phyloP scores from a whole-genome alignment of 2,113 vertebrate genomes.

The Trochalopteron elliotii region DNA sequence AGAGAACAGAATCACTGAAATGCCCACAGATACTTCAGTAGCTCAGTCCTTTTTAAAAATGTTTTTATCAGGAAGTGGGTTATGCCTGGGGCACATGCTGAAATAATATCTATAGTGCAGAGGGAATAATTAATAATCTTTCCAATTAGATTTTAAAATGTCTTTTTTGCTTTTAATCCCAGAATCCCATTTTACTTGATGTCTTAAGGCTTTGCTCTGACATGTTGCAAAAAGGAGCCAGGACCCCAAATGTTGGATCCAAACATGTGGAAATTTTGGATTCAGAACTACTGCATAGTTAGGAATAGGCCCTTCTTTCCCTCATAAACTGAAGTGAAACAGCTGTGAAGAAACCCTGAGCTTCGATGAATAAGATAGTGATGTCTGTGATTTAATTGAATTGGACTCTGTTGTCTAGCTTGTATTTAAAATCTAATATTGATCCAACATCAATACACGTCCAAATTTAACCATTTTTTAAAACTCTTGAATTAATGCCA shows the following conservation, averaged over 20 bases:
- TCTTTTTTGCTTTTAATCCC: not conserved
- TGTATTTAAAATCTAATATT: not conserved
- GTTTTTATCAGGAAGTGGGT: not conserved
- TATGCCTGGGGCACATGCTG: not conserved
- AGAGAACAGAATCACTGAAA: not conserved
- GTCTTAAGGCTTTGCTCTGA: not conserved
- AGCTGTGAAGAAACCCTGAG: conserved; percentile 1
- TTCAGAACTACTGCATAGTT: not conserved
- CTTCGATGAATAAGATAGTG: not conserved
- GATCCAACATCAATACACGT: not conserved
- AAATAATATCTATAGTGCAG: not conserved
- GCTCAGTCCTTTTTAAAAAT: not conserved
- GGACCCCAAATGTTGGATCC: not conserved
- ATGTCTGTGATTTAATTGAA: not conserved
- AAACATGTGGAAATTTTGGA: conserved; percentile 48
- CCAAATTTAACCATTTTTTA: not conserved
- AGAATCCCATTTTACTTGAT: not conserved
- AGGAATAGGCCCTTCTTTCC: not conserved
- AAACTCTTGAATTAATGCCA: not conserved
- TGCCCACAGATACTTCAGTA: not conserved
- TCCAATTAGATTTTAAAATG: not conserved
- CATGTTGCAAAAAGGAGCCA: not conserved
- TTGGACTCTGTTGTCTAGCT: not conserved
- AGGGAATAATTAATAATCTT: not conserved
- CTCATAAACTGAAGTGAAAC: not conserved